Evolutionary conservation across 1,140 invertebrate genomes (phyloP).

Genomic region (Idris sp.): DNA sequence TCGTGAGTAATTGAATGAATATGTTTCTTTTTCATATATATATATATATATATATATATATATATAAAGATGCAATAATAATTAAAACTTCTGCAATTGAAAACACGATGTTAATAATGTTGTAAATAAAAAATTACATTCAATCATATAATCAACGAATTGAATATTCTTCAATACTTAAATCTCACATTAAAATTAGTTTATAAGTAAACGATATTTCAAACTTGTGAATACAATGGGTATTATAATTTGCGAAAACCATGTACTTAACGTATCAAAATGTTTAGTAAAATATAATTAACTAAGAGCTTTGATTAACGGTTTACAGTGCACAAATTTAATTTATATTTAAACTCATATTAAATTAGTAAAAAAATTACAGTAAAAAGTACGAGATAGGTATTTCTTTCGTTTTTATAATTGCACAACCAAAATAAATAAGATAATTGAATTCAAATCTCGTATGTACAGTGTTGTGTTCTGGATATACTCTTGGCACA

Average conservation of each 20-base stretch:
- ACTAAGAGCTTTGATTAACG: too few relatives aligned
- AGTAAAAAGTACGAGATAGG: too few relatives aligned
- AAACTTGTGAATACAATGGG: background rate
- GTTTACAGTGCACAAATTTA: too few relatives aligned
- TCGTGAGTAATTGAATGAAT: too few relatives aligned
- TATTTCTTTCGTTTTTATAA: too few relatives aligned
- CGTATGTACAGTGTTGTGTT: slow-evolving; percentile 28
- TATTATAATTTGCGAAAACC: background rate
- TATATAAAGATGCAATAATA: too few relatives aligned
- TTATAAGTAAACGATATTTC: slow-evolving; percentile 3
- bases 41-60: too few relatives aligned
- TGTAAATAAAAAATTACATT: background rate
- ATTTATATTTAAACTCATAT: too few relatives aligned
- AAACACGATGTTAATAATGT: background rate
- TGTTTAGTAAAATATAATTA: background rate
- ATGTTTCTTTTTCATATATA: too few relatives aligned
- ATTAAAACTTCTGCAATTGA: background rate
- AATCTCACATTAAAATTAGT: slow-evolving; percentile 1
- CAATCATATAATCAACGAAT: background rate
- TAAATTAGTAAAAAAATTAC: too few relatives aligned
- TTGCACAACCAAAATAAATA: slow-evolving; percentile 15
- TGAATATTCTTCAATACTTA: background rate
- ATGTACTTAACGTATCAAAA: background rate
- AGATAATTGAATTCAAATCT: slow-evolving; percentile 23
- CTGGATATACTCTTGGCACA: background rate